Conservation (phyloP, 64 coral and sea anemone species). For the Dendronephthya gigantea region DNA sequence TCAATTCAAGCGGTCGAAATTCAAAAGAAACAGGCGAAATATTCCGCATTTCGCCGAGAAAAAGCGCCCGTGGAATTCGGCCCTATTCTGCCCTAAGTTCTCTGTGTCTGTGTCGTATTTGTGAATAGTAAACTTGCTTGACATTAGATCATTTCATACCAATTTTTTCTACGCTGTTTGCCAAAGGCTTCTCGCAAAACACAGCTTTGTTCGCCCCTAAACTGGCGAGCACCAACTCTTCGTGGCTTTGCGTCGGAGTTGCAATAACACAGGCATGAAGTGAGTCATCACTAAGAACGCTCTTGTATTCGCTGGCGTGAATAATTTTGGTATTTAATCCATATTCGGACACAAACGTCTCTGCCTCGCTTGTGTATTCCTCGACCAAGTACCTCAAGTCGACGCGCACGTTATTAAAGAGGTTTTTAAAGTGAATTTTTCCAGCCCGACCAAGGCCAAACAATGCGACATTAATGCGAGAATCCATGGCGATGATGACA, state of each 20-base stretch:
- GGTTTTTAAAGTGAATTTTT: conserved; percentile 51
- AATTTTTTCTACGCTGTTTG: conserved; percentile 40
- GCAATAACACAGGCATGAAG: conserved; percentile 50
- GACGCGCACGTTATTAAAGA: conserved; percentile 31
- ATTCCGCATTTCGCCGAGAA: too few relatives aligned
- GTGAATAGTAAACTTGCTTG: neutral
- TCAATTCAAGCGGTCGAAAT: too few relatives aligned
- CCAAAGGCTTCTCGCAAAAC: conserved; percentile 89
- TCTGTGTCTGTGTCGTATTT: too few relatives aligned
- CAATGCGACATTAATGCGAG: conserved; percentile 14
- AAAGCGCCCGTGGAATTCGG: too few relatives aligned
- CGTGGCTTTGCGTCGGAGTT: conserved; percentile 63
- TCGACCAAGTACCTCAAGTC: conserved; percentile 74
- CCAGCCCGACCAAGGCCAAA: conserved; percentile 72
- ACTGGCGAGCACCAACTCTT: conserved; percentile 43
- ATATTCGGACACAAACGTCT: conserved; percentile 34
- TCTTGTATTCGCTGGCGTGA: neutral
- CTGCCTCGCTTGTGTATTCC: conserved; percentile 45
- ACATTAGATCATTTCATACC: conserved; percentile 29
- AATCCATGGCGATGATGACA: too few relatives aligned
- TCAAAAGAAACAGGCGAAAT: too few relatives aligned
- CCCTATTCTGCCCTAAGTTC: too few relatives aligned
- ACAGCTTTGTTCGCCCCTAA: conserved; percentile 74
- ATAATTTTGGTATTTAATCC: conserved; percentile 41
- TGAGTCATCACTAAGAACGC: conserved; percentile 35